Evolutionary conservation across 2,113 vertebrate species (phyloP), one percentile per base, ranked within the genome.

Genomic region (Sebastes schlegelii): DNA sequence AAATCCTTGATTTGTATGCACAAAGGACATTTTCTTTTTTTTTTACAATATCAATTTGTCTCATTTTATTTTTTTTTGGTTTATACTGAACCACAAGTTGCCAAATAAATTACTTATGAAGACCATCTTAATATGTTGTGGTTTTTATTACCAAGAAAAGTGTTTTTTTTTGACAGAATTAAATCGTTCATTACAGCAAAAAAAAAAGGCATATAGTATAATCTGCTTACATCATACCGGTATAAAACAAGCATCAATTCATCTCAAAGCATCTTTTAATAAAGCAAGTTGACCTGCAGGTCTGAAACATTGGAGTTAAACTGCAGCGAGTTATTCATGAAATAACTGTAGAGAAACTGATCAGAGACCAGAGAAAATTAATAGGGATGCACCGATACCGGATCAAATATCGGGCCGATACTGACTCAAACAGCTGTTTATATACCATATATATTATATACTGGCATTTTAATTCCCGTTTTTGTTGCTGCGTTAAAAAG

Each of bases 71-170:
- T 48, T 57, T 45, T 17, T 72, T 77, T 0, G 21, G 46, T 83
- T 79, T 75, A 19, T 79, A 42, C 64, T 55, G 43, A 58, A 61
- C 19, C 7, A 63, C 2, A 26, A 77, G 5, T 82, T 90, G 85
- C 83, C 86, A 89, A 94, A 90, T 93, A 93, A 93, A 40, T 26
- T 52, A 26, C 69, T 63, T 86, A 79, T 65, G 62, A 83, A 86
- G 34, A 86, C 76, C 42, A 16, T 57, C 48, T 74, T 76, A 61
- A 45, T 16, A 77, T 54, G 54, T 77, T 74, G 72, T 90, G 57
- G 2, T 51, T 80, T 88, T 89, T 85, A 88, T 87, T 91, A 16
- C 17, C 13, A 82, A 77, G 48, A 46, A 52, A 61, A 76, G 66
- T 83, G 45, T 83, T 88, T 61, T 88, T 61, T 79, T 64, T 67